Evolutionary conservation across 2,888 invertebrate species (phyloP).

Genomic region (Diarsia brunnea): DNA sequence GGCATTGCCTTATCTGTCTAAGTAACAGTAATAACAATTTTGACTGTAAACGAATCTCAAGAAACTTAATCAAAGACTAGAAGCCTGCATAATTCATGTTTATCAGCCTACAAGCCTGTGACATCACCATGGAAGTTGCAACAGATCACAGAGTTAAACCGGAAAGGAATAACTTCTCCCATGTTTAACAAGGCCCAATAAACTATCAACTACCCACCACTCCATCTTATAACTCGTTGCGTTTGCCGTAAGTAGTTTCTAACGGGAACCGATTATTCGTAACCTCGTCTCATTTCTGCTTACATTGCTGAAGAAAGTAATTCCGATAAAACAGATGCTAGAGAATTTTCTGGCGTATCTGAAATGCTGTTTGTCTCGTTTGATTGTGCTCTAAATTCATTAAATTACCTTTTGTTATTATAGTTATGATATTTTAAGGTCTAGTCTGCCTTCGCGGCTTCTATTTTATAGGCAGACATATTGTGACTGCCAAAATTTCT

Average conservation of each 20-base stretch:
- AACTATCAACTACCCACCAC: constrained; percentile 54
- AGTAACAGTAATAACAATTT: neutral
- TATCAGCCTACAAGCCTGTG: constrained; percentile 41
- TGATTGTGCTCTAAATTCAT: neutral
- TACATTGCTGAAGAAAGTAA: constrained; percentile 38
- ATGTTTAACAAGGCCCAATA: constrained; percentile 48
- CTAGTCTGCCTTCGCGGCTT: neutral
- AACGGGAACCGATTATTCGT: constrained; percentile 55
- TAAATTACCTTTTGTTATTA: neutral
- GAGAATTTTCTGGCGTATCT: neutral
- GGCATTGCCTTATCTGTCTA: too few species aligned
- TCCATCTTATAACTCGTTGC: constrained; percentile 48
- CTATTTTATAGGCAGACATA: neutral
- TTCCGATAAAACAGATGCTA: constrained; percentile 1
- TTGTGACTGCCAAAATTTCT: neutral
- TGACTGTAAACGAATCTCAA: neutral
- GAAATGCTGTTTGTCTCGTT: constrained; percentile 16
- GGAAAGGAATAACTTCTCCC: constrained; percentile 55
- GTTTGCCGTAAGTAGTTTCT: constrained; percentile 49
- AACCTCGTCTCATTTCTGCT: constrained; percentile 43
- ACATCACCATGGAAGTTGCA: constrained; percentile 49
- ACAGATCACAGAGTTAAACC: constrained; percentile 38
- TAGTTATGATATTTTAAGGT: neutral
- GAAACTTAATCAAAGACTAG: constrained; percentile 5
- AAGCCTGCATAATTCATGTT: constrained; percentile 31